Evolutionary conservation across 2,113 vertebrate genomes (phyloP).

Genomic region (Oryzias celebensis): DNA sequence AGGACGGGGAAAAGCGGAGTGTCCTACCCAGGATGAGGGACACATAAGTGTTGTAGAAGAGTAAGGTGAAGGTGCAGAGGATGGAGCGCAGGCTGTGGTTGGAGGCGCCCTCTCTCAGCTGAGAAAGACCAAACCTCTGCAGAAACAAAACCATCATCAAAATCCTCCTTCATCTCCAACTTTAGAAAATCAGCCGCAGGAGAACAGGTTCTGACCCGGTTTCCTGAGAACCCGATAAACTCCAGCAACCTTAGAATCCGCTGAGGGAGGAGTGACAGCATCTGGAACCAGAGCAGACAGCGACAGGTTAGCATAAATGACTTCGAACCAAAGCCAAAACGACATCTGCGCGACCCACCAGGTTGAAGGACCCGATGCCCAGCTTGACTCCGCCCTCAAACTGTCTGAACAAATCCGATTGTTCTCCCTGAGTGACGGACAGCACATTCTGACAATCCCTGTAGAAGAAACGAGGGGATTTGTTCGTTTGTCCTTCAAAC

Average conservation of each 20-base stretch:
- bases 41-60: constrained; percentile 74
- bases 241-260: constrained; percentile 90
- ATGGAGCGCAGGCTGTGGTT: constrained; percentile 86
- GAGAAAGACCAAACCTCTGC: constrained; percentile 88
- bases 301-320: too few relatives aligned
- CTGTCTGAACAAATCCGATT: constrained; percentile 83
- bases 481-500: background rate
- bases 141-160: background rate
- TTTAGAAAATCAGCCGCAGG: background rate
- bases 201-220: constrained; percentile 78
- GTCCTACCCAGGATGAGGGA: constrained; percentile 62
- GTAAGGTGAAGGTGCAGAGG: constrained; percentile 87
- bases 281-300: constrained; percentile 69
- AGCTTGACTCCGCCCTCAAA: constrained; percentile 95
- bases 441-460: constrained; percentile 91
- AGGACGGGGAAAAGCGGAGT: too few relatives aligned
- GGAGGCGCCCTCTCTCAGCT: constrained; percentile 88
- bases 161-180: background rate
- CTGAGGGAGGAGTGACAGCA: constrained; percentile 94
- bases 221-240: constrained; percentile 97
- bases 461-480: background rate
- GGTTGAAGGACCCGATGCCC: constrained; percentile 93
- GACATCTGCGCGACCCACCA: constrained; percentile 76
- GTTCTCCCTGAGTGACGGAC: constrained; percentile 77
- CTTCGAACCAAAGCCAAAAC: background rate